A percentile compares a stretch with the other conserved stretches of the same genome.
phyloP scores from a whole-genome alignment of 1,140 invertebrate species.

The Nephila pilipes region DNA sequence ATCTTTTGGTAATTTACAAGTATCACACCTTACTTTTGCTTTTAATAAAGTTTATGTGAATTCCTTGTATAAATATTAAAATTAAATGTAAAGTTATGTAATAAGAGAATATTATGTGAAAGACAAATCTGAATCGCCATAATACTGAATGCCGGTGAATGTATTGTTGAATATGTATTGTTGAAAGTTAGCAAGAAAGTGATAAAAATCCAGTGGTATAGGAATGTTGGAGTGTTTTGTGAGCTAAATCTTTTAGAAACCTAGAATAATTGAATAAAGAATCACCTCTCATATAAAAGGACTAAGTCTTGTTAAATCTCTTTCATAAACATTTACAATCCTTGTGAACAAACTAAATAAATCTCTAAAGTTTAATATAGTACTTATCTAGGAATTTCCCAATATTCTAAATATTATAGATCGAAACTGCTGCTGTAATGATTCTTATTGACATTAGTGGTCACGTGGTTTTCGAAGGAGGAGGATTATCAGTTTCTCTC shows the following conservation, averaged over 20 bases:
- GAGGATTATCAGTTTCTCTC: too few relatives aligned
- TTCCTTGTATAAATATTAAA: neutral
- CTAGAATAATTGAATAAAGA: constrained; percentile 41
- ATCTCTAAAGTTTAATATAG: constrained; percentile 66
- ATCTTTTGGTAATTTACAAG: neutral
- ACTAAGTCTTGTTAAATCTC: constrained; percentile 63
- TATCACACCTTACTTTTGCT: neutral
- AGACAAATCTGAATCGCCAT: neutral
- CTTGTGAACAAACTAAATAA: constrained; percentile 71
- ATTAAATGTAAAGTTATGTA: neutral
- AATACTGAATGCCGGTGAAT: neutral
- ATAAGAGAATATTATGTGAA: neutral
- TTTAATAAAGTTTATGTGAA: neutral
- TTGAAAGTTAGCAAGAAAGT: neutral
- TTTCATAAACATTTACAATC: constrained; percentile 71
- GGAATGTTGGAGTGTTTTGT: constrained; percentile 44
- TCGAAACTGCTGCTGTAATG: constrained; percentile 58
- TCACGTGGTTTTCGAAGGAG: neutral
- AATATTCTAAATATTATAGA: constrained; percentile 68
- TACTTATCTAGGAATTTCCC: constrained; percentile 65
- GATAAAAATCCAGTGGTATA: constrained; percentile 40
- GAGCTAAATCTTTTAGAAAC: constrained; percentile 60
- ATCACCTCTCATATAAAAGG: constrained; percentile 39
- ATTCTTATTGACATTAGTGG: neutral
- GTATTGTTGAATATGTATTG: neutral